Evolutionary conservation across 2,888 invertebrate genomes (phyloP).

Genomic region (Volucella inflata): DNA sequence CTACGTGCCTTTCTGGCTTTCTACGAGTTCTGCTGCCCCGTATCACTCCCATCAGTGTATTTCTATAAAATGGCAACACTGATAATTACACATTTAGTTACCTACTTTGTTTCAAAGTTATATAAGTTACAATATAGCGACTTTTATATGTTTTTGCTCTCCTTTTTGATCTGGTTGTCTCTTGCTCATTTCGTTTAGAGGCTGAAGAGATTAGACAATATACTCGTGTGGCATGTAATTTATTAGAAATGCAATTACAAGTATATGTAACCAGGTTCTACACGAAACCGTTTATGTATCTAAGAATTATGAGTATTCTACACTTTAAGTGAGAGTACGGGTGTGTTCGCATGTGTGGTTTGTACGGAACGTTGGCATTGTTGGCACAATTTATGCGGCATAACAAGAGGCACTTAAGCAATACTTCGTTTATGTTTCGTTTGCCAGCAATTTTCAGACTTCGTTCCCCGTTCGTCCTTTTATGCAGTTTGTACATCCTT

Average conservation of each 20-base stretch:
- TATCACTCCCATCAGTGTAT: too few species aligned
- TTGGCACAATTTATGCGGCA: slow-evolving; percentile 43
- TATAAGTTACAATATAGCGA: too few species aligned
- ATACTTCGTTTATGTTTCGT: slow-evolving; percentile 66
- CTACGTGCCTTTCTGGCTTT: too few species aligned
- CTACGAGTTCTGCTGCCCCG: too few species aligned
- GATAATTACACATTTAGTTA: too few species aligned
- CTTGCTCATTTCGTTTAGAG: slow-evolving; percentile 1
- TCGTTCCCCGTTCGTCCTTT: slow-evolving; percentile 31
- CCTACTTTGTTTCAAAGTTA: too few species aligned
- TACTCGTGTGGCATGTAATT: slow-evolving; percentile 49
- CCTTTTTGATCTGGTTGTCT: neutral
- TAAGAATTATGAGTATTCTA: slow-evolving; percentile 19
- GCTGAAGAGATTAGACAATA: slow-evolving; percentile 36
- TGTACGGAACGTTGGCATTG: neutral
- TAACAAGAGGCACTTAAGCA: slow-evolving; percentile 60
- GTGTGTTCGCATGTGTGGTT: neutral
- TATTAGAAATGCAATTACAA: slow-evolving; percentile 67
- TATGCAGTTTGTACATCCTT: slow-evolving; percentile 59
- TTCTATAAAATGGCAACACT: too few species aligned
- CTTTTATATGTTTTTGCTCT: too few species aligned
- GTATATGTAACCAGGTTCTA: slow-evolving; percentile 63
- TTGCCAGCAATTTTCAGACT: slow-evolving; percentile 40
- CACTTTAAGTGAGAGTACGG: neutral
- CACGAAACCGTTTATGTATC: slow-evolving; percentile 9